Evolutionary conservation across 1,140 invertebrate genomes (phyloP).

Genomic region (Hermetia illucens): DNA sequence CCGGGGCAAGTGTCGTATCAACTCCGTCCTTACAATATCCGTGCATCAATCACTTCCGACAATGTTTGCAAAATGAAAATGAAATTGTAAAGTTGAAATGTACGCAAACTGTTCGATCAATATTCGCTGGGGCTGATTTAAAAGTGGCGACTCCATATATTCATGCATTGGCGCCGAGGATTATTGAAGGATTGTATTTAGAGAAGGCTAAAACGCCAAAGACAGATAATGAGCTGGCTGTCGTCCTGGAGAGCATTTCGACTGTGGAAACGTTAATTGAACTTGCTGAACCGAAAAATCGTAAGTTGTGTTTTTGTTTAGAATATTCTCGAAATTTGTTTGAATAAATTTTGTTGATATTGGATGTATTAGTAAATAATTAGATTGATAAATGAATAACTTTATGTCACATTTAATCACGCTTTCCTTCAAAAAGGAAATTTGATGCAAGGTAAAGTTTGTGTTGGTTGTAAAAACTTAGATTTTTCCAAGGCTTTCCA

Average conservation of each 20-base stretch:
- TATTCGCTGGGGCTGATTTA: constrained; percentile 56
- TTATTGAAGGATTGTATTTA: constrained; percentile 54
- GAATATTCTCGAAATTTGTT: too few relatives aligned
- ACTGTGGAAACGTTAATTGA: constrained; percentile 59
- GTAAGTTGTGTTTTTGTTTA: constrained; percentile 41
- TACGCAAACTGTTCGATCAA: constrained; percentile 58
- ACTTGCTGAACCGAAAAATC: constrained; percentile 58
- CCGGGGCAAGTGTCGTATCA: constrained; percentile 56
- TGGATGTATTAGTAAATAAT: too few relatives aligned
- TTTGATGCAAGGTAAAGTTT: constrained; percentile 24
- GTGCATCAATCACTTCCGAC: constrained; percentile 83
- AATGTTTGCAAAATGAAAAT: constrained; percentile 59
- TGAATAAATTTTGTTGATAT: too few relatives aligned
- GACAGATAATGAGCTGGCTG: constrained; percentile 44
- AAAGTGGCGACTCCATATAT: constrained; percentile 63
- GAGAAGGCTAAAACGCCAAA: constrained; percentile 41
- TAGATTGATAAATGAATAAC: too few relatives aligned
- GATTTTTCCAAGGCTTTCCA: too few relatives aligned
- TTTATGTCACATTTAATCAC: constrained; percentile 8
- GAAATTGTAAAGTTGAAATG: constrained; percentile 58
- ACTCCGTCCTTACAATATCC: constrained; percentile 77
- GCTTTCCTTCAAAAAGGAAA: constrained; percentile 13
- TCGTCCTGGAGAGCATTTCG: constrained; percentile 51
- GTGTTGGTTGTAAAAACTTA: not conserved
- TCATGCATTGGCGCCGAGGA: constrained; percentile 59